Evolutionary conservation across 1,140 invertebrate species (phyloP), one percentile per base, ranked within the genome.

Genomic region (Atta texana): DNA sequence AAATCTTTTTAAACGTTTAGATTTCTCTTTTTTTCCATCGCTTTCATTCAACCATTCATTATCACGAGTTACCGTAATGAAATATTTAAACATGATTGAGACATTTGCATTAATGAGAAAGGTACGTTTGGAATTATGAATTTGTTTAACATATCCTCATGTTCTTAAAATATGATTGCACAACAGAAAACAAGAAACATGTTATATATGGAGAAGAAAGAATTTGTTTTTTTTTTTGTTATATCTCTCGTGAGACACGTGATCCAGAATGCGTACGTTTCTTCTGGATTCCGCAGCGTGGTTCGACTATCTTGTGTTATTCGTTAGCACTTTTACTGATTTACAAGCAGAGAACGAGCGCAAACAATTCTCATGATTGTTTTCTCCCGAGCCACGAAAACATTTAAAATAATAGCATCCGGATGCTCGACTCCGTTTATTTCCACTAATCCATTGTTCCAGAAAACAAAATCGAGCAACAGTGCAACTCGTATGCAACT

Each of bases 241-340:
- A n/a, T 59, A 28, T 81, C 21, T 81, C 21, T 69, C n/a, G 16
- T 12, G 14, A 51, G 53, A 71, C 21, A 81, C 16, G 34, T 61
- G 4, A 75, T 75, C 8, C 69, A 74, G 55, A 49, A 66, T 88
- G 87, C 77, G 72, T 91, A 91, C 87, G 90, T 91, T 90, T 91
- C 89, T 90, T 91, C 61, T 51, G 63, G 31, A 75, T 87, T 87
- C 59, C 77, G 31, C 51, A 55, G n/a, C 51, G 24, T 44, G 24
- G n/a, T 71, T 39, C 76, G 53, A n/a, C 31, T n/a, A 74, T 59
- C 18, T 88, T 74, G 77, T 87, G 77, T 87, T 81, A 80, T 72
- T 63, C 55, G 53, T 87, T 76, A 69, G 18, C 57, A 53, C 68
- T 39, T 85, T 44, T 72, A 81, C 44, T 18, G 24, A 64, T 21